Evolutionary conservation across 2,113 vertebrate species (phyloP).

Genomic region (Ophthalmolycus amberensis): DNA sequence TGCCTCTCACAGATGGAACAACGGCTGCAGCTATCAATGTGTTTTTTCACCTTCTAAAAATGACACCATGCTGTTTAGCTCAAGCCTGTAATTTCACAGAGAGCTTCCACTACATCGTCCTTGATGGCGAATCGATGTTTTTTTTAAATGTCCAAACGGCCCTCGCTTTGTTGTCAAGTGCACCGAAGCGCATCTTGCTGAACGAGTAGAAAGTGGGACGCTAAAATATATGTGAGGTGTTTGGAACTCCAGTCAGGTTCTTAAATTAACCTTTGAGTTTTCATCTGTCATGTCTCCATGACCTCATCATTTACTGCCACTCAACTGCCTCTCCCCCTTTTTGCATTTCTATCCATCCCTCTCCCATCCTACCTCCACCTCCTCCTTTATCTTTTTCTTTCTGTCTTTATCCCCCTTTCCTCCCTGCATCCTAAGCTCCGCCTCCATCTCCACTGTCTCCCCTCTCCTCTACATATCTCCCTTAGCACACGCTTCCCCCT

Average conservation of each 20-base stretch:
- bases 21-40: conserved; percentile 48
- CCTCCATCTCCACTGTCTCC: conserved; percentile 49
- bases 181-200: conserved; percentile 38
- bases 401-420: conserved; percentile 40
- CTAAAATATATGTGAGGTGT: conserved; percentile 54
- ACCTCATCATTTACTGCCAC: conserved; percentile 68
- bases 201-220: conserved; percentile 15
- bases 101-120: conserved; percentile 34
- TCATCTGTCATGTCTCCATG: conserved; percentile 54
- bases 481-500: conserved; percentile 66
- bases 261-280: conserved; percentile 71
- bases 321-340: conserved; percentile 38
- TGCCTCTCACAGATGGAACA: conserved; percentile 47
- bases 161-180: conserved; percentile 50
- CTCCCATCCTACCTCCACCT: background rate
- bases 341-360: conserved; percentile 38
- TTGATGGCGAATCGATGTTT: conserved; percentile 55
- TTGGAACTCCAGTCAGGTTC: conserved; percentile 71
- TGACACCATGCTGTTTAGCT: conserved; percentile 49
- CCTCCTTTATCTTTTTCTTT: conserved; percentile 47
- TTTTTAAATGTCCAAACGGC: conserved; percentile 56
- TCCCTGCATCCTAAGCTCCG: conserved; percentile 40
- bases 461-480: conserved; percentile 68
- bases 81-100: conserved; percentile 40
- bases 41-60: conserved; percentile 51